Evolutionary conservation across 2,797 vertebrate genomes (phyloP), one percentile per base, ranked within the genome.

Genomic region (Leptoclinus maculatus): DNA sequence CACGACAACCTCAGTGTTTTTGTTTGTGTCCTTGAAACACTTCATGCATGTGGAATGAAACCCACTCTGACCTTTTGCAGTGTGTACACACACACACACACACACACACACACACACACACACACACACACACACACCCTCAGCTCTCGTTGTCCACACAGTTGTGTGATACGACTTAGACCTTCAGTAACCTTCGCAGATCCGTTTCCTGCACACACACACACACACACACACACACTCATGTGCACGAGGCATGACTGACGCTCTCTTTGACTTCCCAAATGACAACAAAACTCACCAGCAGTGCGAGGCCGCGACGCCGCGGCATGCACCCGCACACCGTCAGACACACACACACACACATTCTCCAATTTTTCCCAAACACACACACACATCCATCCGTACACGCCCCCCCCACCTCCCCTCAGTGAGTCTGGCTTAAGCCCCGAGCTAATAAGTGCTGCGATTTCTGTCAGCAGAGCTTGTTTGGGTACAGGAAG

Each of bases 371-470:
- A 34, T 34, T 34, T 34, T 76, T 70, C 74, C n/a, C 3, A 17
- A 29, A 65, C 66, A 71, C 36, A 80, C 75, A 57, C 62, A 54
- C 70, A 34, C 62, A 68, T 43, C 23, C n/a, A 57, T 12, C 8
- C 71, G 51, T 60, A 62, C 47, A 13, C 73, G 53, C 58, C 27
- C 29, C 29, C 27, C 29, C 69, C 25, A 8, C 47, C 70, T 65
- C 80, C 53, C 41, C 68, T 57, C 74, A 74, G 58, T 6, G 8
- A 71, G 57, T 76, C 65, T 71, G 64, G 32, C 47, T 83, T 78
- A 80, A 87, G 66, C 66, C 78, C 76, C 4, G 11, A 80, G 77
- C 64, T 89, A 83, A 83, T 88, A 66, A 82, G 66, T 59, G 66
- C 66, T 72, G 60, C 71, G 81, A 87, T 84, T 82, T 83, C 77